phyloP scores from a whole-genome alignment of 1,140 invertebrate species.

The Microplitis mediator region DNA sequence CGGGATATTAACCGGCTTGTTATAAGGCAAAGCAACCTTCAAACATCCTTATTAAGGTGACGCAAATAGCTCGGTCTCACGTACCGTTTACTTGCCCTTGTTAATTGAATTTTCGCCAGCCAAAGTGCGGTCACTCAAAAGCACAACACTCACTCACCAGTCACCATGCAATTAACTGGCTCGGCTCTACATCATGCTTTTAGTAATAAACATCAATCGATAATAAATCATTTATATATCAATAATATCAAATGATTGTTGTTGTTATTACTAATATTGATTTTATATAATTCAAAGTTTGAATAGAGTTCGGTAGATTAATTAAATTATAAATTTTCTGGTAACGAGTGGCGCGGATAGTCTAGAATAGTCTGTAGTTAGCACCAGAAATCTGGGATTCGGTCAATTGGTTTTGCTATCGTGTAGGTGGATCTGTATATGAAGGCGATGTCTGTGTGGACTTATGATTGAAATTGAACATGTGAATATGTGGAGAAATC shows the following conservation, averaged over 20 bases:
- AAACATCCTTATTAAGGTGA: conserved; percentile 35
- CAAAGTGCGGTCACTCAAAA: conserved; percentile 31
- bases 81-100: background rate
- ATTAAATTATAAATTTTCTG: too few relatives aligned
- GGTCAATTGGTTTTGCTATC: too few relatives aligned
- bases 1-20: conserved; percentile 31
- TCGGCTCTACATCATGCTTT: background rate
- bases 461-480: conserved; percentile 8
- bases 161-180: background rate
- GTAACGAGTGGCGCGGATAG: too few relatives aligned
- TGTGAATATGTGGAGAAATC: conserved; percentile 10
- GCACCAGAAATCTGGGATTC: background rate
- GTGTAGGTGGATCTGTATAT: too few relatives aligned
- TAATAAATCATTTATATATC: background rate
- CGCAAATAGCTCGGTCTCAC: conserved; percentile 12
- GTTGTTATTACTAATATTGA: background rate
- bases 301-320: too few relatives aligned
- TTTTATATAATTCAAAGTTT: too few relatives aligned
- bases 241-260: background rate
- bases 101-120: conserved; percentile 18
- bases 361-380: background rate
- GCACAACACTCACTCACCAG: conserved; percentile 5
- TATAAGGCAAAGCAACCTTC: conserved; percentile 30
- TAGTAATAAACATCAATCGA: conserved; percentile 14
- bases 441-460: too few relatives aligned